phyloP scores from a whole-genome alignment of 2,113 vertebrate genomes.

The Apteryx owenii region DNA sequence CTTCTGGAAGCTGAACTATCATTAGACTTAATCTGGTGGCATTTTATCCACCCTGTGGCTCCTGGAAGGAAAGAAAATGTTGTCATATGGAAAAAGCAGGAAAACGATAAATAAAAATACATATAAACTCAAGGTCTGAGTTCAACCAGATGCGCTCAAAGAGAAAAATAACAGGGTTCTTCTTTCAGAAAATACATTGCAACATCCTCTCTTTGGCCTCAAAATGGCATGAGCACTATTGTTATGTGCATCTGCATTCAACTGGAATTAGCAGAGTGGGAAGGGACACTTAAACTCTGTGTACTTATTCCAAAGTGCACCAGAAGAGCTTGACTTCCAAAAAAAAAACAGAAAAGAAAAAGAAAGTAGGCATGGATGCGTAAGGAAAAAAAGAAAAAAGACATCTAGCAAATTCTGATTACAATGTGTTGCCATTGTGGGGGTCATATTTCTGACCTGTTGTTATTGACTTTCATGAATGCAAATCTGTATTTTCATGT shows the following conservation, averaged over 20 bases:
- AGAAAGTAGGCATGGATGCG: background rate
- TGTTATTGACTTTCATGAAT: background rate
- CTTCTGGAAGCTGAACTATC: background rate
- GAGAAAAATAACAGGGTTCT: background rate
- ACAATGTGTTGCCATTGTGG: background rate
- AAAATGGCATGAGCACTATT: fast-evolving
- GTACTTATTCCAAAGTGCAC: background rate
- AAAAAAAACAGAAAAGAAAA: background rate
- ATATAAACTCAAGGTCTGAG: background rate
- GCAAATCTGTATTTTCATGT: background rate
- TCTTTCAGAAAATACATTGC: background rate
- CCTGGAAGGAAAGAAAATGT: background rate
- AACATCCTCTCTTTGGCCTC: background rate
- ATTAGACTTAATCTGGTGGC: background rate
- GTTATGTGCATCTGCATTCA: background rate
- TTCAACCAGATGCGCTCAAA: background rate
- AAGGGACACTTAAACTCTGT: background rate
- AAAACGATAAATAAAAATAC: background rate
- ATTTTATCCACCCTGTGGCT: background rate
- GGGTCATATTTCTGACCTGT: background rate
- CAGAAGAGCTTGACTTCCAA: background rate
- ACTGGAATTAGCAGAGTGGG: background rate
- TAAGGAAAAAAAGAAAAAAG: background rate
- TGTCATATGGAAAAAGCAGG: background rate
- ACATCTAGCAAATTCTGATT: background rate